These are phyloP conservation scores for Labeo catla DNA, from an alignment of 2,113 vertebrate species.

Conservation along the genomic window DNA sequence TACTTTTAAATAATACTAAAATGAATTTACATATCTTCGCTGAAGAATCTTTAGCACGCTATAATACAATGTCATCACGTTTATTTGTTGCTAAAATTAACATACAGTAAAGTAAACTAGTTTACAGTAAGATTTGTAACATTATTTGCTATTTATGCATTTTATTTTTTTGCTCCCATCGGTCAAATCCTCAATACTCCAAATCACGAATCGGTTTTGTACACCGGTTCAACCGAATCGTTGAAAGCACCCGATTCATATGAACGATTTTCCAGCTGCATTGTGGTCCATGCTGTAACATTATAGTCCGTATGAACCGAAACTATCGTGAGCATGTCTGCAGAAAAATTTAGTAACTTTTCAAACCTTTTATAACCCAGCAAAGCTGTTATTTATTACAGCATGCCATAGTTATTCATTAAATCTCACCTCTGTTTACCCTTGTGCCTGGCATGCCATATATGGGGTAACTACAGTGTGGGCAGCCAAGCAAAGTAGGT, in stretches of 20 bases:
- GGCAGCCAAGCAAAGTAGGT: conserved; percentile 48
- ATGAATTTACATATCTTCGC: not conserved
- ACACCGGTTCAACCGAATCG: not conserved
- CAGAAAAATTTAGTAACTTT: too few relatives aligned
- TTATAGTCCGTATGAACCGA: not conserved
- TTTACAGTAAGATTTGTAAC: not conserved
- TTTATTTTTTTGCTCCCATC: not conserved
- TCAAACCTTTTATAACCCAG: not conserved
- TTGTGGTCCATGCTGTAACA: not conserved
- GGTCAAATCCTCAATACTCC: not conserved
- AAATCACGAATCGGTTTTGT: not conserved
- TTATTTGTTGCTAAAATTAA: not conserved
- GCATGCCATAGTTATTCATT: conserved; percentile 17
- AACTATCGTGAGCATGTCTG: not conserved
- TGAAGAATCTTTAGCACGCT: too few relatives aligned
- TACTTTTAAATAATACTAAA: not conserved
- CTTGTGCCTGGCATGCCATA: conserved; percentile 29
- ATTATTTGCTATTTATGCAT: not conserved
- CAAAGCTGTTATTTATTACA: not conserved
- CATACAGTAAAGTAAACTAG: not conserved
- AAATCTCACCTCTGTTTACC: not conserved
- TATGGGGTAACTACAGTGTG: conserved; percentile 34
- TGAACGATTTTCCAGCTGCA: not conserved
- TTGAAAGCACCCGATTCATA: not conserved
- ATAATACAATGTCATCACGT: not conserved